Percentiles rank a stretch among this genome's conserved stretches.
These are phyloP conservation scores for Mormoops blainvillei DNA, from an alignment of 2,113 vertebrate species.

Conservation along the genomic window DNA sequence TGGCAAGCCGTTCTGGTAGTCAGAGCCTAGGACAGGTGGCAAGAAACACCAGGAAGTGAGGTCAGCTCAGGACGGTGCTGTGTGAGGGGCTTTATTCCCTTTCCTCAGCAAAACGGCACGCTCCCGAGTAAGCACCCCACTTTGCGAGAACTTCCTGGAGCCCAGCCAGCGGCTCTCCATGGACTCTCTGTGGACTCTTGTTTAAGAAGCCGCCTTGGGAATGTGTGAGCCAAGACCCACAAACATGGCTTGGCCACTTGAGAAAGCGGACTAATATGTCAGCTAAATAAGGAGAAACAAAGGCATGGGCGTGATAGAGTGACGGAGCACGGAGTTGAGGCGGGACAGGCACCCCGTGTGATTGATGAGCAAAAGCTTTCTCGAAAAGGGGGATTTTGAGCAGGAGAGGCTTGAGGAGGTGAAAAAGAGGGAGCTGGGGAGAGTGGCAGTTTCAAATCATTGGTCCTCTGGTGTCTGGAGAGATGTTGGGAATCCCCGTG, in stretches of 20 bases:
- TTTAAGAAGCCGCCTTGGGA: neutral
- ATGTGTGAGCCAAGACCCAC: neutral
- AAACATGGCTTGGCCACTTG: neutral
- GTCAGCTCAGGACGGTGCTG: neutral
- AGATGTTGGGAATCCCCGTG: neutral
- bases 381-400: neutral
- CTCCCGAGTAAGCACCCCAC: neutral
- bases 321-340: too few relatives aligned
- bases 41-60: neutral
- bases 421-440: neutral
- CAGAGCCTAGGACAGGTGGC: neutral
- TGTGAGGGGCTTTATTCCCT: neutral
- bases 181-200: too few relatives aligned
- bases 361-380: neutral
- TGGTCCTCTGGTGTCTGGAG: neutral
- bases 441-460: fast-evolving
- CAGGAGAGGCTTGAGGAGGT: neutral
- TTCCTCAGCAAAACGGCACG: neutral
- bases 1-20: neutral
- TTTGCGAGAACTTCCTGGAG: neutral
- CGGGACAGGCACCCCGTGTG: fast-evolving
- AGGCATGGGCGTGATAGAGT: neutral
- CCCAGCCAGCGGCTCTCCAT: neutral
- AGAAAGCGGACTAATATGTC: neutral
- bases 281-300: neutral